phyloP scores from a whole-genome alignment of 2,888 invertebrate genomes.

The Cosmia trapezina region DNA sequence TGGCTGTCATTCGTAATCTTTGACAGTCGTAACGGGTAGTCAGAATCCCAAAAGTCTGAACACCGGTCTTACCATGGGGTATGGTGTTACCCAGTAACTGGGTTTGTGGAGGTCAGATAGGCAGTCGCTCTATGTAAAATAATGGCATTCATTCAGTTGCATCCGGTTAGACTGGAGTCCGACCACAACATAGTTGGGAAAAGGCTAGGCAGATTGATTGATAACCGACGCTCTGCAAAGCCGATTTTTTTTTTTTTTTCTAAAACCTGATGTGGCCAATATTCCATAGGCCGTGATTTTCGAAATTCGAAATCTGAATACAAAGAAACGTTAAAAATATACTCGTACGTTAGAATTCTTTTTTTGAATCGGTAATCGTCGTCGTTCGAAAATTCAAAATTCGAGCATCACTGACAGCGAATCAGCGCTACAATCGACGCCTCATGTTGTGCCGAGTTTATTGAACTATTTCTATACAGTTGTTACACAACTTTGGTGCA shows the following conservation, averaged over 20 bases:
- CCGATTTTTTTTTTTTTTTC: background rate
- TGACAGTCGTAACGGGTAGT: background rate
- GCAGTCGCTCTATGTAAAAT: background rate
- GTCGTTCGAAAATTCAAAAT: constrained; percentile 27
- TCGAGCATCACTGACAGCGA: constrained; percentile 39
- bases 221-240: background rate
- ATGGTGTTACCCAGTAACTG: constrained; percentile 1
- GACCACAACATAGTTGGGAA: background rate
- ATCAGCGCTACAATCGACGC: constrained; percentile 47
- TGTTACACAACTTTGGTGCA: constrained; percentile 58
- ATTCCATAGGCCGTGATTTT: background rate
- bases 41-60: background rate
- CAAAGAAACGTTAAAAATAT: background rate
- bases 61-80: background rate
- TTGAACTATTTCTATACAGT: constrained; percentile 63
- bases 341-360: background rate
- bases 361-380: background rate
- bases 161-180: background rate
- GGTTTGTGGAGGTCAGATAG: background rate
- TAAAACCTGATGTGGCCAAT: background rate
- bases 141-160: background rate
- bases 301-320: background rate
- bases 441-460: constrained; percentile 51
- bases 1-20: background rate
- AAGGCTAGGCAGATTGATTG: background rate